Conservation (phyloP, 2,113 vertebrate species). For the Fulica atra region DNA sequence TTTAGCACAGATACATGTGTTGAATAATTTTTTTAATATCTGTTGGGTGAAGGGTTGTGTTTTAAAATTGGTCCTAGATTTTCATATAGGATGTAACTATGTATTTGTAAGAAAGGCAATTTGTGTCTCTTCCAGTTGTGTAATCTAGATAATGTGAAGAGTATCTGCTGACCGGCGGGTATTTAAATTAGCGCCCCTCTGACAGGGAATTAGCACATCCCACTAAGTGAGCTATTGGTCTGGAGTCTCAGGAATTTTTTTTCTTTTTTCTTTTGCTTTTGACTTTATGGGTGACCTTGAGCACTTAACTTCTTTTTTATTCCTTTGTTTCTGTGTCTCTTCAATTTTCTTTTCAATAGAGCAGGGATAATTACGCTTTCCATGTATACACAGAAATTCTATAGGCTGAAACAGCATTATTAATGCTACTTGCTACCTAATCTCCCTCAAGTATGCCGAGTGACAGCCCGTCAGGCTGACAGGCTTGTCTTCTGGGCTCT, state of each 20-base stretch:
- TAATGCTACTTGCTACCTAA: not conserved
- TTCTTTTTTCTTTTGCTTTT: not conserved
- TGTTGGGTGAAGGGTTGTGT: not conserved
- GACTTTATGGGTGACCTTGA: conserved; percentile 13
- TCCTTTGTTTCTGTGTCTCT: not conserved
- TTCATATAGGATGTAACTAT: not conserved
- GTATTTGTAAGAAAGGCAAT: not conserved
- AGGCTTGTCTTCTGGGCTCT: not conserved
- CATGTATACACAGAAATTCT: not conserved
- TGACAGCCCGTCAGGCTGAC: not conserved
- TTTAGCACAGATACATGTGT: not conserved
- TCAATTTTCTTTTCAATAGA: conserved; percentile 7
- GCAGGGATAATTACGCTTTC: not conserved
- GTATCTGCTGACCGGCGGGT: not conserved
- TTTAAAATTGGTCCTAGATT: not conserved
- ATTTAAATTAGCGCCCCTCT: not conserved
- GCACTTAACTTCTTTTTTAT: not conserved
- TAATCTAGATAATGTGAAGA: not conserved
- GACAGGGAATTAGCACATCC: not conserved
- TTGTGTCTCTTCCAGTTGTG: not conserved
- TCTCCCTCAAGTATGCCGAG: not conserved
- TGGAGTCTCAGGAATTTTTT: not conserved
- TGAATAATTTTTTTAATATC: not conserved
- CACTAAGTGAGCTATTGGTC: not conserved
- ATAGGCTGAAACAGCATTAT: not conserved